Conservation (phyloP, 1,140 invertebrate genomes). For the Drosophila novamexicana region DNA sequence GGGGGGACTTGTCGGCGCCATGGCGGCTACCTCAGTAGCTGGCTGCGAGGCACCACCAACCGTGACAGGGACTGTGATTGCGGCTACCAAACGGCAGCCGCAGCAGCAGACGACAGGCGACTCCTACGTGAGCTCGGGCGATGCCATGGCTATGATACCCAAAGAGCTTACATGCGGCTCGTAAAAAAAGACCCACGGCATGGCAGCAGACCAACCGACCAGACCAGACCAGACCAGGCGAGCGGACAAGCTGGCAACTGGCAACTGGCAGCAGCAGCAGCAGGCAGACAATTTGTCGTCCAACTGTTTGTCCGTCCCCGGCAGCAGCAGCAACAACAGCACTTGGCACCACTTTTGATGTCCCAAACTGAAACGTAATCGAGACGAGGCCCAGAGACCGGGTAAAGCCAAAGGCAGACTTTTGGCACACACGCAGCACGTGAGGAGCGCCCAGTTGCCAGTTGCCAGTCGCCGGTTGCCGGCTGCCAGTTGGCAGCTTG, state of each 20-base stretch:
- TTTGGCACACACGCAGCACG: conserved; percentile 80
- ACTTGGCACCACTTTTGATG: conserved; percentile 62
- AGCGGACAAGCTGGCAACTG: conserved; percentile 26
- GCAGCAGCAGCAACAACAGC: conserved; percentile 37
- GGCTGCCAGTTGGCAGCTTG: conserved; percentile 32
- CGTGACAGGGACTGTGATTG: conserved; percentile 64
- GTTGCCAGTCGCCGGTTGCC: conserved; percentile 3
- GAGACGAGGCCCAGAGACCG: conserved; percentile 48
- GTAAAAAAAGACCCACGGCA: conserved; percentile 70
- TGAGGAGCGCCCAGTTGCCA: conserved; percentile 37
- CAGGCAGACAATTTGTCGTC: conserved; percentile 76
- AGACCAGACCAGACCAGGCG: not conserved
- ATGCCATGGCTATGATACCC: conserved; percentile 50
- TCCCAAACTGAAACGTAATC: conserved; percentile 74
- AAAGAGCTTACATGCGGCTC: conserved; percentile 74
- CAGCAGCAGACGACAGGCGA: conserved; percentile 42
- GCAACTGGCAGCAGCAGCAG: conserved; percentile 56
- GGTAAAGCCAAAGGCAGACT: conserved; percentile 39
- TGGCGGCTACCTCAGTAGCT: conserved; percentile 68
- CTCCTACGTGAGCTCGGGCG: conserved; percentile 70
- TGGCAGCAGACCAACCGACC: conserved; percentile 8
- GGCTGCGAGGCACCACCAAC: conserved; percentile 60
- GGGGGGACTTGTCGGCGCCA: conserved; percentile 55
- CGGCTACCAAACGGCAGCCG: conserved; percentile 33
- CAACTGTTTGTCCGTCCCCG: conserved; percentile 30